A percentile compares a stretch with the other conserved stretches of the same genome.
Evolutionary conservation across 1,140 invertebrate species (phyloP).

Genomic region (Oncopeltus fasciatus): DNA sequence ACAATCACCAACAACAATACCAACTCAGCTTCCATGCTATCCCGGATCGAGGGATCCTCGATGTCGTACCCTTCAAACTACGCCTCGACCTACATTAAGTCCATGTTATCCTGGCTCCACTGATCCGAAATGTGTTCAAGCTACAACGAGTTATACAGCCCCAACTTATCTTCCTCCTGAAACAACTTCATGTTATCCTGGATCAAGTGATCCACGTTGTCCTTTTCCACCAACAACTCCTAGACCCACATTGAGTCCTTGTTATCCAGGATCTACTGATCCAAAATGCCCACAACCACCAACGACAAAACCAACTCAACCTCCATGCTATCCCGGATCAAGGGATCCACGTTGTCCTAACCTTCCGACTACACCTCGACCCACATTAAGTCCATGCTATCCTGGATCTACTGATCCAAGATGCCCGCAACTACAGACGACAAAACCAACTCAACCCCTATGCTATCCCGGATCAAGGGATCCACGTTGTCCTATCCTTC

Average conservation of each 20-base stretch:
- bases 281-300: constrained; percentile 27
- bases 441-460: too few relatives aligned
- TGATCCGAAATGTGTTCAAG: constrained; percentile 27
- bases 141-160: constrained; percentile 18
- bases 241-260: constrained; percentile 23
- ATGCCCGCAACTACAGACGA: constrained; percentile 27
- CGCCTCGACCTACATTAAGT: constrained; percentile 2
- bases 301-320: constrained; percentile 15
- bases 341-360: background rate
- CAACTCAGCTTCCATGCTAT: constrained; percentile 26
- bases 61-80: constrained; percentile 19
- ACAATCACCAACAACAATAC: constrained; percentile 22
- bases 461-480: too few relatives aligned
- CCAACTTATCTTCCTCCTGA: too few relatives aligned
- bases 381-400: constrained; percentile 21
- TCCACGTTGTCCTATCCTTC: too few relatives aligned
- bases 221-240: constrained; percentile 17
- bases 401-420: constrained; percentile 29
- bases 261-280: constrained; percentile 28
- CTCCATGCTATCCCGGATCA: constrained; percentile 23
- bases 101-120: constrained; percentile 25
- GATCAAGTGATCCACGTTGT: constrained; percentile 29
- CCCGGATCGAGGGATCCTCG: constrained; percentile 26
- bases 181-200: constrained; percentile 23
- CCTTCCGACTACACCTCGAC: constrained; percentile 23